Evolutionary conservation across 2,888 invertebrate species (phyloP).

Genomic region (Teinopalpus imperialis): DNA sequence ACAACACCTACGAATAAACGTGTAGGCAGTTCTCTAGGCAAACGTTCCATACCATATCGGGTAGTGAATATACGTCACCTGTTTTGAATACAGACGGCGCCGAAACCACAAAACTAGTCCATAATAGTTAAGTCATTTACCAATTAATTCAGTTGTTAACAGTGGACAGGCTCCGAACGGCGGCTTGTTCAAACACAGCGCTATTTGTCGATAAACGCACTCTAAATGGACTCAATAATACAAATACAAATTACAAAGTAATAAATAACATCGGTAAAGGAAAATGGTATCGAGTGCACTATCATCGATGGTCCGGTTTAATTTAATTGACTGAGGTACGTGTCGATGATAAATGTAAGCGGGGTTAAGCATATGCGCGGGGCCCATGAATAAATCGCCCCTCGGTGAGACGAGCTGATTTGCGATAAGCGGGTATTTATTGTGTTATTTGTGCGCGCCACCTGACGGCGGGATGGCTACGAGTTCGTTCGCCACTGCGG

Average conservation of each 20-base stretch:
- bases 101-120: constrained; percentile 20
- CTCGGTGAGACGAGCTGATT: constrained; percentile 75
- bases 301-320: constrained; percentile 74
- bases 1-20: constrained; percentile 21
- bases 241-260: constrained; percentile 60
- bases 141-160: constrained; percentile 26
- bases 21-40: constrained; percentile 18
- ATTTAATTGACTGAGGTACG: constrained; percentile 76
- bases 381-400: constrained; percentile 75
- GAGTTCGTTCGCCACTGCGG: constrained; percentile 54
- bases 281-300: constrained; percentile 61
- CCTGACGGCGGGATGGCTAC: constrained; percentile 46
- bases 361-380: constrained; percentile 71
- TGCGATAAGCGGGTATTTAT: constrained; percentile 80
- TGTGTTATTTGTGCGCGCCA: constrained; percentile 72
- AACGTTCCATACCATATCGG: constrained; percentile 16
- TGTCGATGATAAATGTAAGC: constrained; percentile 75
- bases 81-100: constrained; percentile 24
- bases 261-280: constrained; percentile 68
- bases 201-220: constrained; percentile 49
- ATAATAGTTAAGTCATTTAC: constrained; percentile 21
- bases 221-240: constrained; percentile 53
- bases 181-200: constrained; percentile 40
- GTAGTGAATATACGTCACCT: constrained; percentile 14
- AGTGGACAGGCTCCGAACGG: constrained; percentile 27